Percentiles rank a stretch among this genome's conserved stretches.
phyloP scores from a whole-genome alignment of 2,888 invertebrate species.

The Drosophila aldrichi region DNA sequence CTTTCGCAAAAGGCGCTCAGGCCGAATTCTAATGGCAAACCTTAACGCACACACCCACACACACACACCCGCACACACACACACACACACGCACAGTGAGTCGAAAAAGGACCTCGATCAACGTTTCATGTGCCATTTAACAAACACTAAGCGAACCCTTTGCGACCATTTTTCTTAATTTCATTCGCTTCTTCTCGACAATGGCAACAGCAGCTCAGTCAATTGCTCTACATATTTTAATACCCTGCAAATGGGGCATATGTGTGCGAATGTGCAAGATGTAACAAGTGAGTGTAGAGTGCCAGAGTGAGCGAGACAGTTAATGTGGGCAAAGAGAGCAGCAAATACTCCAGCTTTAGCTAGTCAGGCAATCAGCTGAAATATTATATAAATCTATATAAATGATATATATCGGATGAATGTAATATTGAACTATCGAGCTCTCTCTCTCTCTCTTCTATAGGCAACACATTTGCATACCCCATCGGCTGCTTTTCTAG shows the following conservation, averaged over 20 bases:
- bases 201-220: constrained; percentile 27
- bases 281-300: background rate
- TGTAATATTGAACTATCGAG: too few relatives aligned
- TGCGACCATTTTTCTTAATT: constrained; percentile 76
- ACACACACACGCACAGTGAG: constrained; percentile 6
- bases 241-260: background rate
- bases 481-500: background rate
- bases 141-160: constrained; percentile 74
- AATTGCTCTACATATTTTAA: constrained; percentile 55
- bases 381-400: too few relatives aligned
- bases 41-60: constrained; percentile 42
- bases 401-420: too few relatives aligned
- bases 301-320: background rate
- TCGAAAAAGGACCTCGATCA: constrained; percentile 67
- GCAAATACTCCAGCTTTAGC: too few relatives aligned
- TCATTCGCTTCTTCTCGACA: constrained; percentile 40
- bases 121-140: constrained; percentile 75
- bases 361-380: too few relatives aligned
- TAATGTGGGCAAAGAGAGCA: background rate
- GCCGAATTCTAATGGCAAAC: constrained; percentile 63
- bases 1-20: constrained; percentile 44
- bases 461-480: background rate
- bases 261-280: background rate
- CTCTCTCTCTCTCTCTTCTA: too few relatives aligned
- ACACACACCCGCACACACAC: background rate